phyloP scores from a whole-genome alignment of 2,888 invertebrate genomes.

The Tetropium fuscum region DNA sequence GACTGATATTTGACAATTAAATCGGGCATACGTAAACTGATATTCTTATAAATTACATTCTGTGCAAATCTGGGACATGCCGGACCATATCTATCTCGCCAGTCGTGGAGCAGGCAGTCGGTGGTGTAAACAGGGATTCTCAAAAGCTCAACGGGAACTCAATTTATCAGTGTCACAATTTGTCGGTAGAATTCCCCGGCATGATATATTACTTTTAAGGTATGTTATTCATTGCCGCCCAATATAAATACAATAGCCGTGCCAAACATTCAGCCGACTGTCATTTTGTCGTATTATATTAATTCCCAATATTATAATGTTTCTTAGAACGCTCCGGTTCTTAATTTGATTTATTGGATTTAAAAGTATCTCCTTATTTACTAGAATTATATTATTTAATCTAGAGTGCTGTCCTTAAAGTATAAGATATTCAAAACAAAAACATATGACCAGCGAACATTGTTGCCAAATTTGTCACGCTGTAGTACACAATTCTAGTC shows the following conservation, averaged over 20 bases:
- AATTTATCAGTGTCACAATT: constrained; percentile 24
- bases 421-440: too few species aligned
- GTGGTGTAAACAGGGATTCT: constrained; percentile 9
- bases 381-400: too few species aligned
- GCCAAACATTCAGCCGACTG: constrained; percentile 11
- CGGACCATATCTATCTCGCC: background rate
- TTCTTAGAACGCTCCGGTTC: too few species aligned
- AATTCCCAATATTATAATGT: background rate
- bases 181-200: constrained; percentile 17
- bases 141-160: constrained; percentile 15
- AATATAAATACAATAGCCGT: constrained; percentile 12
- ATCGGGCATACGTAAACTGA: constrained; percentile 2
- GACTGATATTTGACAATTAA: too few species aligned
- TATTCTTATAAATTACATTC: constrained; percentile 3
- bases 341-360: too few species aligned
- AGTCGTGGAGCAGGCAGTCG: constrained; percentile 3
- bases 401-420: too few species aligned
- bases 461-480: too few species aligned
- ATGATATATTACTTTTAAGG: constrained; percentile 23
- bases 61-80: constrained; percentile 1
- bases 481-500: too few species aligned
- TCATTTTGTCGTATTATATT: constrained; percentile 8
- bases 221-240: constrained; percentile 15
- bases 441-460: too few species aligned
- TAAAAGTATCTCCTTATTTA: too few species aligned